Evolutionary conservation across 92 coral and sea anemone genomes (phyloP), one percentile per base, ranked within the genome.

Genomic region (Nematostella vectensis): DNA sequence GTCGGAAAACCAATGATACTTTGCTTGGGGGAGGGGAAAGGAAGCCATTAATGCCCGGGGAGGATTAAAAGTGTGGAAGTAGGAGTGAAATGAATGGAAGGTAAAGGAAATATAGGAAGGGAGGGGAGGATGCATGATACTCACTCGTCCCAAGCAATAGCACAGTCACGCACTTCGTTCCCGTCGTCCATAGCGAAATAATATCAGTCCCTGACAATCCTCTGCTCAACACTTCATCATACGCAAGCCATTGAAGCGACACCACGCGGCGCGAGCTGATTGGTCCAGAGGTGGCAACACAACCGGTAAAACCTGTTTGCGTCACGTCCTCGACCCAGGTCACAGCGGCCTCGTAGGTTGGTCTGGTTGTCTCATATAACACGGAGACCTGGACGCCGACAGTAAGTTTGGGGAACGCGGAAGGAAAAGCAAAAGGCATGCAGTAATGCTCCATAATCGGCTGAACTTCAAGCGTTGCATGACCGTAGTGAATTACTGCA

Each of bases 301-400:
- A 80, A 38, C 65, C 77, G 47, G 81, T 70, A 57, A 74, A 80
- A 27, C 81, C 72, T 57, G 71, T 58, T 39, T 51, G 55, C 18
- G 61, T 59, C 11, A 80, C 68, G 27, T 56, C 49, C 68, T 80
- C 82, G 52, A 69, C 67, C 88, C 88, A 80, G 70, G 74, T 63
- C 55, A 80, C 88, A 28, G 76, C 82, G 20, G 88, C 87, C 60
- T 80, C 82, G 70, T 80, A 74, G n/a, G 82, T 80, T 25, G 78
- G 77, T n/a, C 50, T 61, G 29, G 64, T 62, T 13, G 72, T 48
- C 36, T 64, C 44, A 40, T 50, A 64, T n/a, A n/a, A n/a, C 54
- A 64, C 24, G 15, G 80, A 64, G 10, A 73, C 62, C 40, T 73
- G 80, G 49, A 73, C 36, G 56, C 59, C 65, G 16, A 73, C 59